Conservation (phyloP, 2,797 vertebrate species). For the Myotis pilosus region DNA sequence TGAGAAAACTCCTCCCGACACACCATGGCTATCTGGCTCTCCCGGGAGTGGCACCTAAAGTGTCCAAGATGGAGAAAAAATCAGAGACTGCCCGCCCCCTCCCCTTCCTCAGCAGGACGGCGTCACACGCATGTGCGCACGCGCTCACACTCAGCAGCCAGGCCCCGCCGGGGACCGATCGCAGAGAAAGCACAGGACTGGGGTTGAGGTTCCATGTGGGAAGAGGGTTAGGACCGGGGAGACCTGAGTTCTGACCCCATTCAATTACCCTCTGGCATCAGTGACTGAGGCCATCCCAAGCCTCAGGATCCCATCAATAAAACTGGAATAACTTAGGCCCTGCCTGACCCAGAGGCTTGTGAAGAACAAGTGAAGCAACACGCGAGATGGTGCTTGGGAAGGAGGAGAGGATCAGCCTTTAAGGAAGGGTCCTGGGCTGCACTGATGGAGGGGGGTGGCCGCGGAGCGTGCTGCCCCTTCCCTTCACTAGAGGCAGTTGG, state of each 20-base stretch:
- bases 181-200: too few species aligned
- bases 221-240: background rate
- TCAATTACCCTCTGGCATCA: background rate
- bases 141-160: too few species aligned
- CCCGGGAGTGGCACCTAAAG: slow-evolving; percentile 92
- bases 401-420: background rate
- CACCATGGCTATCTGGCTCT: slow-evolving; percentile 93
- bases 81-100: background rate
- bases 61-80: slow-evolving; percentile 64
- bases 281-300: background rate
- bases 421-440: background rate
- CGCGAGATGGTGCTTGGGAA: background rate
- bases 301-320: background rate
- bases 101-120: too few species aligned
- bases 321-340: background rate
- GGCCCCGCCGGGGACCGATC: too few species aligned
- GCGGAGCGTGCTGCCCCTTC: background rate
- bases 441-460: accelerated
- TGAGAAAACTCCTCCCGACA: slow-evolving; percentile 90
- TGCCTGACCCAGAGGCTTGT: background rate
- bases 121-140: too few species aligned
- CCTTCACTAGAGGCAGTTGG: background rate
- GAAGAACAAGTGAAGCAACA: background rate
- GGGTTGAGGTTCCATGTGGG: background rate
- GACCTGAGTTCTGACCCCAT: background rate